Evolutionary conservation across 2,888 invertebrate species (phyloP).

Genomic region (Erebia palarica): DNA sequence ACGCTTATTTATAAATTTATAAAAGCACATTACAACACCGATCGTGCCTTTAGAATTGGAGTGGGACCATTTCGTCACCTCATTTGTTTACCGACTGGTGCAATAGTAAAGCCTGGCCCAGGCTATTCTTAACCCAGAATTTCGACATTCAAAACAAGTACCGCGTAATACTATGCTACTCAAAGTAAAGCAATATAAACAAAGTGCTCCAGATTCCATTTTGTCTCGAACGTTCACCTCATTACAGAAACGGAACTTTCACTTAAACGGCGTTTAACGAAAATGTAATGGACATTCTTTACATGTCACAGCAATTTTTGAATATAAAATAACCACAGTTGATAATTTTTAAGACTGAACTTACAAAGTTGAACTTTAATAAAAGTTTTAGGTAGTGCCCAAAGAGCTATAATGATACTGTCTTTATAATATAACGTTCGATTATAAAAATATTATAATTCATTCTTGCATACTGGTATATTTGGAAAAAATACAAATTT

Average conservation of each 20-base stretch:
- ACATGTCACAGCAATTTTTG: neutral
- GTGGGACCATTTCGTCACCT: neutral
- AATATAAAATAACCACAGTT: neutral
- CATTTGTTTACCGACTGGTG: constrained; percentile 27
- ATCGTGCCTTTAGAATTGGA: constrained; percentile 12
- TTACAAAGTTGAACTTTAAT: neutral
- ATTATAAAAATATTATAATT: neutral
- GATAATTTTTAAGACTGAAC: neutral
- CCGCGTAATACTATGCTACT: constrained; percentile 31
- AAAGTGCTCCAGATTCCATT: constrained; percentile 49
- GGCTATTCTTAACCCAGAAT: constrained; percentile 28
- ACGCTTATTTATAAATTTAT: neutral
- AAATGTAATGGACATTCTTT: constrained; percentile 27
- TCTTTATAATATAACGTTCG: neutral
- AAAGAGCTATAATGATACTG: neutral
- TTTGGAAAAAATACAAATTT: constrained; percentile 4
- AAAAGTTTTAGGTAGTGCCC: neutral
- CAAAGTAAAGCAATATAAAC: constrained; percentile 39
- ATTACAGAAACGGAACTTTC: constrained; percentile 59
- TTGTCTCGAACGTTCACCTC: constrained; percentile 60
- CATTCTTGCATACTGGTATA: neutral
- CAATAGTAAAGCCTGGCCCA: constrained; percentile 13
- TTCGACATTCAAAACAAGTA: constrained; percentile 37
- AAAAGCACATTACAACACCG: constrained; percentile 3
- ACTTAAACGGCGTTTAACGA: constrained; percentile 55